Conservation (phyloP, 2,113 vertebrate species). For the Microtus richardsoni region DNA sequence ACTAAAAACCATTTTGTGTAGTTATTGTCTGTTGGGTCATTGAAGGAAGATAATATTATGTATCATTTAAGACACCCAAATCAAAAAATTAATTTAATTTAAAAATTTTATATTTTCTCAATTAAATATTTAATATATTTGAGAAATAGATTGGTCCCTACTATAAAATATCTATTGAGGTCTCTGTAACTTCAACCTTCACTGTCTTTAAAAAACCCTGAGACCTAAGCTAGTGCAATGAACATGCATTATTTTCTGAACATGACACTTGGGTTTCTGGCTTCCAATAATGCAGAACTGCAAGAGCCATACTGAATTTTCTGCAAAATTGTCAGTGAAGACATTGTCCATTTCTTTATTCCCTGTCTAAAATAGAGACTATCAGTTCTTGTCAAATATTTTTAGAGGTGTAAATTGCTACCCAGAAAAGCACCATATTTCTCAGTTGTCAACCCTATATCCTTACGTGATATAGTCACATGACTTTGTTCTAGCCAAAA, state of each 20-base stretch:
- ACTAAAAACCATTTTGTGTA: background rate
- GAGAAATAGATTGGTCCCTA: background rate
- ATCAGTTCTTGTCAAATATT: background rate
- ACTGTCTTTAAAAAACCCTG: background rate
- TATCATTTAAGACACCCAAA: background rate
- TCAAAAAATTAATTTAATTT: background rate
- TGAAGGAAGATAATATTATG: background rate
- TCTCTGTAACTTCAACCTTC: background rate
- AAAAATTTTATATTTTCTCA: background rate
- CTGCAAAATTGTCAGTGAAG: constrained; percentile 1
- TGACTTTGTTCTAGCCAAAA: background rate
- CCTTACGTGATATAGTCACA: background rate
- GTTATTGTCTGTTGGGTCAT: background rate
- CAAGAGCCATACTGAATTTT: constrained; percentile 26
- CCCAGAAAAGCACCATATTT: background rate
- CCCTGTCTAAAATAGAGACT: background rate
- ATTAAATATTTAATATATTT: background rate
- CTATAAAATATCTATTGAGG: background rate
- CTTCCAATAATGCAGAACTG: background rate
- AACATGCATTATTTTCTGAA: background rate
- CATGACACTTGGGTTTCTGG: background rate
- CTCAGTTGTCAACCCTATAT: background rate
- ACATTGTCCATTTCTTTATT: background rate
- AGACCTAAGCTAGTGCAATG: background rate
- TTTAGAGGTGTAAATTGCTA: background rate